phyloP scores from a whole-genome alignment of 2,888 invertebrate genomes.

The Zygogramma bicolorata region DNA sequence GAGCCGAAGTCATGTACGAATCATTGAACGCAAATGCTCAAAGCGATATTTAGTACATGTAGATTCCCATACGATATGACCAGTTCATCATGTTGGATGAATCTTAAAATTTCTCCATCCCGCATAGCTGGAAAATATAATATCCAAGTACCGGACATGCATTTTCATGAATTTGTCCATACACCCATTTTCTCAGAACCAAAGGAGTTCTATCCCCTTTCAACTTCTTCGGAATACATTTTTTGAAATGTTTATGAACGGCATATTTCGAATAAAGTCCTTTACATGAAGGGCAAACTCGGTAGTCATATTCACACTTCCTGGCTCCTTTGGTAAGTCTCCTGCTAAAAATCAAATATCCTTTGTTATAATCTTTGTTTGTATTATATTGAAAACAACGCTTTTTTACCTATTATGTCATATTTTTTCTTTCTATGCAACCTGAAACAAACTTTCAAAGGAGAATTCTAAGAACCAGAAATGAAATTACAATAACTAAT shows the following conservation, averaged over 20 bases:
- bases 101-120: constrained; percentile 41
- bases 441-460: no score
- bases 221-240: constrained; percentile 35
- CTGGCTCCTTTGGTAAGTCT: neutral
- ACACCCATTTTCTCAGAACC: constrained; percentile 30
- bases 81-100: constrained; percentile 46
- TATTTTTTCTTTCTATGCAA: constrained; percentile 13
- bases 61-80: constrained; percentile 45
- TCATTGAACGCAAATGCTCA: constrained; percentile 41
- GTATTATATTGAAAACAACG: constrained; percentile 26
- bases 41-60: constrained; percentile 42
- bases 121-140: constrained; percentile 40
- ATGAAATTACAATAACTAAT: no score
- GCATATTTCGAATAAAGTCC: constrained; percentile 39
- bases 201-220: constrained; percentile 34
- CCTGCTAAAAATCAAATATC: constrained; percentile 11
- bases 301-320: constrained; percentile 37
- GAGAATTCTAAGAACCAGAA: no score
- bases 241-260: constrained; percentile 40
- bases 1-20: constrained; percentile 23
- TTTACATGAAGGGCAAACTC: constrained; percentile 44
- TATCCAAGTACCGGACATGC: constrained; percentile 34
- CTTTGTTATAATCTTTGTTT: constrained; percentile 1
- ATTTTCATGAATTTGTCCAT: constrained; percentile 31
- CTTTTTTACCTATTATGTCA: no score